Percentiles rank a stretch among this genome's conserved stretches.
Evolutionary conservation across 2,888 invertebrate species (phyloP).

Genomic region (Cataglyphis cursor): DNA sequence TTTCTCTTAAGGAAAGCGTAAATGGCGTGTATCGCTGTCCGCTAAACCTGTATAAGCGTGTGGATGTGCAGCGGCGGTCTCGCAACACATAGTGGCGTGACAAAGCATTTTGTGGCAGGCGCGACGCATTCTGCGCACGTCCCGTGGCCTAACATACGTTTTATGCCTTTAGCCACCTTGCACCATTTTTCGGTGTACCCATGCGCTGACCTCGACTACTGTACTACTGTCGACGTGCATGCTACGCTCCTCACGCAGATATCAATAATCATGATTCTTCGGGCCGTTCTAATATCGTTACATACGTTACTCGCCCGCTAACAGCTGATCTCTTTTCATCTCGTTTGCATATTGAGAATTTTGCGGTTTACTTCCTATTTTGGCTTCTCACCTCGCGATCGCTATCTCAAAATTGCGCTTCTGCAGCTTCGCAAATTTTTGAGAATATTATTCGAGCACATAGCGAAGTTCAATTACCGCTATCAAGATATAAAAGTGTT

Average conservation of each 20-base stretch:
- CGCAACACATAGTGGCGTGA: slow-evolving; percentile 74
- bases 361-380: slow-evolving; percentile 14
- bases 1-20: neutral
- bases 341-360: neutral
- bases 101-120: slow-evolving; percentile 74
- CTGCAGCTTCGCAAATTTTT: slow-evolving; percentile 20
- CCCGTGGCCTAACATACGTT: slow-evolving; percentile 58
- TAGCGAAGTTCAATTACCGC: slow-evolving; percentile 46
- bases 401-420: slow-evolving; percentile 4
- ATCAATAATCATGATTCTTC: slow-evolving; percentile 28
- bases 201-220: slow-evolving; percentile 70
- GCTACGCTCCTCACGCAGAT: slow-evolving; percentile 39
- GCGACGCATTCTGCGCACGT: slow-evolving; percentile 79
- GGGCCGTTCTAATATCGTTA: neutral
- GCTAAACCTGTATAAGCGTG: slow-evolving; percentile 49
- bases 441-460: slow-evolving; percentile 22
- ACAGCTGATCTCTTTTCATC: slow-evolving; percentile 26
- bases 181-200: slow-evolving; percentile 63
- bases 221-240: slow-evolving; percentile 57
- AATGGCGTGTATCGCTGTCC: neutral
- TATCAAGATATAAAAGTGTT: slow-evolving; percentile 46
- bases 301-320: neutral
- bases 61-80: slow-evolving; percentile 38
- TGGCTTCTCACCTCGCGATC: neutral
- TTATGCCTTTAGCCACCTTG: slow-evolving; percentile 58